Conservation (phyloP, 2,797 vertebrate genomes). For the Oreortyx pictus region DNA sequence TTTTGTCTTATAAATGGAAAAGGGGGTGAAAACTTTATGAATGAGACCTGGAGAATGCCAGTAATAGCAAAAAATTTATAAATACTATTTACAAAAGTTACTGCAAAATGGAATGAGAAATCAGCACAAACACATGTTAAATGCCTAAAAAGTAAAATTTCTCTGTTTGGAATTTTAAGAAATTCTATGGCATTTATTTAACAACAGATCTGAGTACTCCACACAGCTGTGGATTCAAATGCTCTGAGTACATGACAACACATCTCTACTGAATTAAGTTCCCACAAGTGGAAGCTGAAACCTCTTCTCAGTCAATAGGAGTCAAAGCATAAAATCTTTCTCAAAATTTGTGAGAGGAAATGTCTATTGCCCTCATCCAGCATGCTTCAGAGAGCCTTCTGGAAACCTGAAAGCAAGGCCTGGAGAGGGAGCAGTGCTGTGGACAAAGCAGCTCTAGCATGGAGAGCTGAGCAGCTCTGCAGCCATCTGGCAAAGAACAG, state of each 20-base stretch:
- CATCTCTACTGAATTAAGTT: background rate
- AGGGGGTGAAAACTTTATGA: background rate
- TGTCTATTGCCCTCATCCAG: no score
- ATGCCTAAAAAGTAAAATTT: no score
- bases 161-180: background rate
- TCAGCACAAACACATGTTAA: background rate
- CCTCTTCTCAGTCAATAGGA: background rate
- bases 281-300: background rate
- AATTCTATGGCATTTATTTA: background rate
- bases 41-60: background rate
- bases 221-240: background rate
- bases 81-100: background rate
- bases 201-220: background rate
- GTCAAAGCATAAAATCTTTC: background rate
- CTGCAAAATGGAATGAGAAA: background rate
- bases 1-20: background rate
- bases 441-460: background rate
- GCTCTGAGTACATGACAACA: fast-evolving
- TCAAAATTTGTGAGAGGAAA: background rate
- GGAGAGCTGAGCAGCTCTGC: background rate
- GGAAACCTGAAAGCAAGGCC: background rate
- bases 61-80: background rate
- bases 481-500: background rate
- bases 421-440: fast-evolving
- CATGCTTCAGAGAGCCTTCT: background rate